A percentile compares a stretch with the other conserved stretches of the same genome.
phyloP scores from a whole-genome alignment of 2,113 vertebrate species.

The Crotalus helleri region DNA sequence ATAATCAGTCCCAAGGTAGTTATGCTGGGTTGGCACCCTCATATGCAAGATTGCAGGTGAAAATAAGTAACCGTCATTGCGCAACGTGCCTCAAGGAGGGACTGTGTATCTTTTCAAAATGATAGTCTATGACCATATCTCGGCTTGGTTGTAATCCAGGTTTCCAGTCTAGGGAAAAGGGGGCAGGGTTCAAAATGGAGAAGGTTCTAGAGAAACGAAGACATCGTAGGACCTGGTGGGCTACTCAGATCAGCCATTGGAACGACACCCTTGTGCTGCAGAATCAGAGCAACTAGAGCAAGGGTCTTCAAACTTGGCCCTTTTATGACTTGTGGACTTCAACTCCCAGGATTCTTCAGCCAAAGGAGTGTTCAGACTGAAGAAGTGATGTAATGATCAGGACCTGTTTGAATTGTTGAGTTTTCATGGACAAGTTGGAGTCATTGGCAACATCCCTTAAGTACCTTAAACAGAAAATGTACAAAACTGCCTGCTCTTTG shows the following conservation, averaged over 20 bases:
- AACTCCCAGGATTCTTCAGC: too few relatives aligned
- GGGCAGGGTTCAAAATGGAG: not conserved
- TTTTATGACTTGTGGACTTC: too few relatives aligned
- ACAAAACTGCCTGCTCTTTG: too few relatives aligned
- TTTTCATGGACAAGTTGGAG: not conserved
- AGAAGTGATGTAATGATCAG: too few relatives aligned
- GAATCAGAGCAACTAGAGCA: not conserved
- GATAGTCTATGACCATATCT: not conserved
- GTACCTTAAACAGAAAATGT: not conserved
- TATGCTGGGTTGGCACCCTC: not conserved
- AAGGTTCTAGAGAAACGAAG: not conserved
- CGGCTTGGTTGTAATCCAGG: not conserved
- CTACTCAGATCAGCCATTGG: not conserved
- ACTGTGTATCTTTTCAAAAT: not conserved
- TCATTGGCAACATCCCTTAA: constrained; percentile 24
- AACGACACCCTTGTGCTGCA: not conserved
- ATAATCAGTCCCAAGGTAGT: not conserved
- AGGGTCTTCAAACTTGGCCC: too few relatives aligned
- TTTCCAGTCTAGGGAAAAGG: not conserved
- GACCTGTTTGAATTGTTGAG: not conserved
- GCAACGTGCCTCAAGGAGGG: not conserved
- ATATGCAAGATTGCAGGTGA: not conserved
- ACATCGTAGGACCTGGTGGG: not conserved
- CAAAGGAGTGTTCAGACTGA: not conserved
- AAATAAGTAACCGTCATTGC: not conserved